Percentiles rank a stretch among this genome's conserved stretches.
Evolutionary conservation across 1,140 invertebrate species (phyloP).

Genomic region (Drosophila kepulauana): DNA sequence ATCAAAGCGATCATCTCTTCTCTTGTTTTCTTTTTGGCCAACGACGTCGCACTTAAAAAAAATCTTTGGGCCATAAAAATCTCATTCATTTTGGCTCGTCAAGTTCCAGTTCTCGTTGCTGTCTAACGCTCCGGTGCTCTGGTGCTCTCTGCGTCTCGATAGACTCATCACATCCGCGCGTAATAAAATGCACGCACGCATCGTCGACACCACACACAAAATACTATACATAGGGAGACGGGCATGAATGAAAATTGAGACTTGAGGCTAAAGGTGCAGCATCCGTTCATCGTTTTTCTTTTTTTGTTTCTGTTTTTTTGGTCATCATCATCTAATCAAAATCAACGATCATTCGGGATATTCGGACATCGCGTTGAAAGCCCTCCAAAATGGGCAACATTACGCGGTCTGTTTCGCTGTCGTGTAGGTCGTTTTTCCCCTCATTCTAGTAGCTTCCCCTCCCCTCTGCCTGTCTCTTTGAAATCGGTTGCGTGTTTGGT

Average conservation of each 20-base stretch:
- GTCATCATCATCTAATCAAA: conserved; percentile 67
- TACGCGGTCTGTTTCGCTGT: conserved; percentile 29
- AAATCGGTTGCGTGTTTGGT: conserved; percentile 63
- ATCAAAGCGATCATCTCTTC: conserved; percentile 33
- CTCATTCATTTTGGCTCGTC: conserved; percentile 7
- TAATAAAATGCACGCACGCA: conserved; percentile 80
- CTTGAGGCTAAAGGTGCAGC: conserved; percentile 41
- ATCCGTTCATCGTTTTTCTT: conserved; percentile 47
- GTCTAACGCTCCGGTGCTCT: not conserved
- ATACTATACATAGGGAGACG: not conserved
- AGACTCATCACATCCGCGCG: conserved; percentile 73
- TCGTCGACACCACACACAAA: conserved; percentile 51
- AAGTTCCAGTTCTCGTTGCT: conserved; percentile 2
- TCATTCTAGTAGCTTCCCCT: not conserved
- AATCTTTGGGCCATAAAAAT: conserved; percentile 33
- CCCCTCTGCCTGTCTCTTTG: not conserved
- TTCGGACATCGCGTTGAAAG: conserved; percentile 41
- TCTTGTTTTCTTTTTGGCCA: conserved; percentile 18
- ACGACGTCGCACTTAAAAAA: conserved; percentile 9
- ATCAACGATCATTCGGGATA: conserved; percentile 49
- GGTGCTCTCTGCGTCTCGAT: conserved; percentile 18
- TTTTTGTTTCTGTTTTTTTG: not conserved
- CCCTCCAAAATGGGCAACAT: conserved; percentile 46
- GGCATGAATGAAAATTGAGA: conserved; percentile 9
- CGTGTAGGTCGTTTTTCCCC: conserved; percentile 41